Evolutionary conservation across 1,140 invertebrate species (phyloP).

Genomic region (Archegozetes longisetosus): DNA sequence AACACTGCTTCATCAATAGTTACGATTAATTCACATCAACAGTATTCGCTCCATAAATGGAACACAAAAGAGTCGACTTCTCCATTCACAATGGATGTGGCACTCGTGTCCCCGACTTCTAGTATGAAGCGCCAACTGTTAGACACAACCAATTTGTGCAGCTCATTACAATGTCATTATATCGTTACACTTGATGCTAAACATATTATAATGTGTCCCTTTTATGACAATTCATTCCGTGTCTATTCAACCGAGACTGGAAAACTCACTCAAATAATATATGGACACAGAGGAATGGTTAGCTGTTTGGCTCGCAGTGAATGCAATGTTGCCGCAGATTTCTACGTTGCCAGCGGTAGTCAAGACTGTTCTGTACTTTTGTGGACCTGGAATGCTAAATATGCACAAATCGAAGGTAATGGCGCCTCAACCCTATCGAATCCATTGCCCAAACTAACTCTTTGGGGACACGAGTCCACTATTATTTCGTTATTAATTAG

Average conservation of each 20-base stretch:
- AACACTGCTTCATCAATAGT: constrained; percentile 3
- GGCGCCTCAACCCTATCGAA: constrained; percentile 33
- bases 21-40: constrained; percentile 11
- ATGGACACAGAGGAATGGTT: constrained; percentile 96
- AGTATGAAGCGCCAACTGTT: constrained; percentile 3
- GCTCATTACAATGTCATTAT: constrained; percentile 4
- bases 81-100: constrained; percentile 11
- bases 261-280: constrained; percentile 96
- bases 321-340: constrained; percentile 95
- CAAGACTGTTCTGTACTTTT: constrained; percentile 92
- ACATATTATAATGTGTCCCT: constrained; percentile 45
- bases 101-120: not conserved
- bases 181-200: constrained; percentile 43
- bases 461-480: constrained; percentile 91
- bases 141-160: constrained; percentile 8
- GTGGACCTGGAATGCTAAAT: constrained; percentile 88
- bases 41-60: constrained; percentile 17
- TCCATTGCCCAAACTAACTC: constrained; percentile 59
- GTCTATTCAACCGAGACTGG: constrained; percentile 93
- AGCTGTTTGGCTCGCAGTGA: constrained; percentile 91
- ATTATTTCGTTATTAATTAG: constrained; percentile 89
- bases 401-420: constrained; percentile 16
- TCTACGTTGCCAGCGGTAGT: constrained; percentile 92
- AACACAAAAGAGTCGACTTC: constrained; percentile 7
- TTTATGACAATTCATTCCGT: constrained; percentile 98